Base-by-base conservation (phyloP, 2,113 vertebrate genomes). In the Carassius carassius region DNA sequence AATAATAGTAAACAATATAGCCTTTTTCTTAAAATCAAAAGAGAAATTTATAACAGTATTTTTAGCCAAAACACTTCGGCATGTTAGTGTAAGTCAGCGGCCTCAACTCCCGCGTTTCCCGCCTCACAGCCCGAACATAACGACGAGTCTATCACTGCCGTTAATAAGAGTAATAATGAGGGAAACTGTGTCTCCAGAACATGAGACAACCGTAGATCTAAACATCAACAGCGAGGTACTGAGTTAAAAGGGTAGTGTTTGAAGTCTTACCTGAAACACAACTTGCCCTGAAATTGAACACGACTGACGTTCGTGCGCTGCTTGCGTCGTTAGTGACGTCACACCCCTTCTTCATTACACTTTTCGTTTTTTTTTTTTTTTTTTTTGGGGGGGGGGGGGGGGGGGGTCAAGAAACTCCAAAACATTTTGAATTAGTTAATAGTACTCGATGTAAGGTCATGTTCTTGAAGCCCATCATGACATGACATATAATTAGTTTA, bases 311-410 rank as follows among this genome's bases (percentile, higher is more conserved):
- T 32, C 25, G 13, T 8, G 54, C 63, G 23, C 58, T 3, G 60
- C n/a, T 62, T 23, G 60, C n/a, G 60, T 63, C 35, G 9, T 16
- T 21, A 0, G 32, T 70, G 67, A 70, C 67, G 67, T 51, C 73
- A 76, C 47, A 19, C 5, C n/a, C 16, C 23, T 1, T 12, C 2
- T 5, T 2, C 13, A 0, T 4, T 3, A 0, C 2, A 4, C 2
- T 21, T 21, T 17, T 51, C 23, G 23, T 74, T 74, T 25, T 4
- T 25, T 62, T 25, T 14, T 74, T 16, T 74, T 5, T 62, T 62
- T 62, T 4, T 62, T n/a, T n/a, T n/a, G n/a, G n/a, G n/a, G n/a
- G n/a, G n/a, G n/a, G n/a, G n/a, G n/a, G n/a, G n/a, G n/a, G n/a
- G n/a, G n/a, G n/a, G n/a, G n/a, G n/a, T n/a, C n/a, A n/a, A n/a